These are phyloP conservation scores for Lithodes maja DNA, from an alignment of 2,888 invertebrate genomes.

Conservation along the genomic window DNA sequence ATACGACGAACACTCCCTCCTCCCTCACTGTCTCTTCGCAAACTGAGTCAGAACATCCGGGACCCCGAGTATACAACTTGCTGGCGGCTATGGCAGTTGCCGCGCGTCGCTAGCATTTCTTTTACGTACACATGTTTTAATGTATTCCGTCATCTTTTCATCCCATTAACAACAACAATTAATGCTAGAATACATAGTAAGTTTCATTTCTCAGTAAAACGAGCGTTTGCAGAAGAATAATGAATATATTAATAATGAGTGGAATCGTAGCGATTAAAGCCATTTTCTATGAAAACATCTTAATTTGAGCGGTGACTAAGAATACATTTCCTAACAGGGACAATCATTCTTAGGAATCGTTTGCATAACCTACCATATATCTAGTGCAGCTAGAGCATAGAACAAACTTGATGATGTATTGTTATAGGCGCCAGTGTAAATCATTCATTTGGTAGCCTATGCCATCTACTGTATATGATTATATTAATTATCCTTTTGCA, in stretches of 20 bases:
- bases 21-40: constrained; percentile 36
- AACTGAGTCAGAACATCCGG: constrained; percentile 61
- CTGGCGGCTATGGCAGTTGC: constrained; percentile 13
- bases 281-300: neutral
- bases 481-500: no score
- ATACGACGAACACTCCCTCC: neutral
- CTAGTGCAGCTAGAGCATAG: no score
- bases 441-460: no score
- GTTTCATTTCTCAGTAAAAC: neutral
- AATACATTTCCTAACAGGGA: no score
- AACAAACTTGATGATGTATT: no score
- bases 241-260: neutral
- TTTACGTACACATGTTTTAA: neutral
- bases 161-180: neutral
- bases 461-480: no score
- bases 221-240: neutral
- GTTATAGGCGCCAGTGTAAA: no score
- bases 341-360: no score
- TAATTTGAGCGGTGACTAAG: constrained; percentile 6
- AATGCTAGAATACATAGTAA: neutral
- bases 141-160: neutral
- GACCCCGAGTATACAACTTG: constrained; percentile 27
- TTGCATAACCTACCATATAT: no score
- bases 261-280: neutral
- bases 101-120: neutral